Evolutionary conservation across 1,140 invertebrate species (phyloP), one percentile per base, ranked within the genome.

Genomic region (Matsumurasca onukii): DNA sequence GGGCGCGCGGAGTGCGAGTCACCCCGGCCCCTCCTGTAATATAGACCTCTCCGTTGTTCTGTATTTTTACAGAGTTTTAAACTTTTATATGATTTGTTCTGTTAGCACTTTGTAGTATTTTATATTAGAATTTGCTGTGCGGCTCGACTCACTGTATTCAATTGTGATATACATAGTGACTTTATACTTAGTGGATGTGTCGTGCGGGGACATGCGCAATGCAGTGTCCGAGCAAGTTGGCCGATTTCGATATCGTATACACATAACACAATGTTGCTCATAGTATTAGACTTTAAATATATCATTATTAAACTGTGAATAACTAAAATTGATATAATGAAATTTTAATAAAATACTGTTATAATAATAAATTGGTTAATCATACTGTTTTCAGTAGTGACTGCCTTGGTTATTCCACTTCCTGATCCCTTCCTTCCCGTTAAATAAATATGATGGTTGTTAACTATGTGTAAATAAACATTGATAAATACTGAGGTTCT

Each of bases 291-390:
- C 27, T 57, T 55, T 48, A 51, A 52, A 57, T 65, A 65, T 52
- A 55, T 65, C 45, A 65, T 65, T 69, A 65, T 65, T 65, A 61
- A 52, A 61, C 30, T 66, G 68, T 65, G 52, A 69, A 63, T 59
- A 70, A 70, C 57, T 61, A 69, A 70, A 59, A 62, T 62, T 68
- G 67, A 62, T 62, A 68, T 68, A 62, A 68, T 63, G 55, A 70
- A 70, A 70, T 70, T 70, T 67, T 70, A 70, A 67, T 70, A 68
- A 70, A 67, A 67, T 67, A 70, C 63, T 67, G 66, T 70, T 70
- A 70, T 66, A 67, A 70, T 70, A 63, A 70, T 52, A 66, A 59
- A 67, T 61, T 39, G 63, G 30, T 68, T 66, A 66, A 66, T 66
- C 55, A 59, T 59, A 59, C 55, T 59, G 55, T 59, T 59, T 29